Evolutionary conservation across 2,888 invertebrate species (phyloP), one percentile per base, ranked within the genome.

Genomic region (Eristalinus aeneus): DNA sequence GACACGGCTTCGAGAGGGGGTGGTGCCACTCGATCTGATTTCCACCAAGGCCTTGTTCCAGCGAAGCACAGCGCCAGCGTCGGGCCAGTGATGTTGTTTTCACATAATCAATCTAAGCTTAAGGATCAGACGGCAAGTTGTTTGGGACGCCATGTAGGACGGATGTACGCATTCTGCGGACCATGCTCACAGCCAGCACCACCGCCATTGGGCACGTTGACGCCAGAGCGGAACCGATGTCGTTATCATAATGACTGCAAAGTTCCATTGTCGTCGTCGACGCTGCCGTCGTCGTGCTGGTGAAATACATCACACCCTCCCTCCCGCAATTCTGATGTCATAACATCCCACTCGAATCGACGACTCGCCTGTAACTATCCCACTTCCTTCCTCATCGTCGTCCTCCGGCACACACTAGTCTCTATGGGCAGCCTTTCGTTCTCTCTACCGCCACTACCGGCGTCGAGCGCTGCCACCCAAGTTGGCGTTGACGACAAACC

Each of bases 61-160:
- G 23, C 53, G 78, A 58, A 71, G 78, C 63, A 71, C 36, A n/a
- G n/a, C 58, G 58, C 31, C 67, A 39, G 10, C 20, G 27, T 71
- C 75, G 73, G 65, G 32, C 69, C 82, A 74, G 61, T 77, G 83
- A 77, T 82, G 82, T 75, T 88, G 83, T 89, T 89, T 89, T 88
- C 89, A 89, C 89, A 88, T 89, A 88, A 89, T 89, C 89, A 89
- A 89, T 87, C 86, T 88, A 88, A 89, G 88, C 89, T 88, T 87
- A 89, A 88, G 88, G 88, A 88, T 89, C 89, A 88, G 82, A 86
- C 81, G 77, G 86, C 71, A 86, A 86, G 77, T 86, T 78, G 77
- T 82, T 82, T 81, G 74, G 81, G 78, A 74, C 78, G 46, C 54
- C 60, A 69, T 86, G 71, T 74, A 63, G 56, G 60, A 65, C 39